Evolutionary conservation across 35 echinoderm and acorn worm genomes (phyloP).

Genomic region (Amphiura filiformis): DNA sequence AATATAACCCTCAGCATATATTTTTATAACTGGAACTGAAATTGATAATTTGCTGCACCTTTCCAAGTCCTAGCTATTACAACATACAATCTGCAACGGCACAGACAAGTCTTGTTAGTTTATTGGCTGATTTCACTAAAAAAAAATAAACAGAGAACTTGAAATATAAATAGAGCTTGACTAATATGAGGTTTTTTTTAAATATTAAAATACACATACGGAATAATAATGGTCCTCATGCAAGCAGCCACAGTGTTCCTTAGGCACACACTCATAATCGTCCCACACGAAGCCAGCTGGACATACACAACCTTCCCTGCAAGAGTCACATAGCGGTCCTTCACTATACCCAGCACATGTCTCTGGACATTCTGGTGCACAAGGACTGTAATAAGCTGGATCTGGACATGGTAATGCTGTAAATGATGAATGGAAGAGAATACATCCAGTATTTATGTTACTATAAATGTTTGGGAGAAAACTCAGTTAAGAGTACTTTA

Average conservation of each 20-base stretch:
- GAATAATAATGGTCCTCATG: constrained; percentile 51
- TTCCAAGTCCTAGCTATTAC: too few relatives aligned
- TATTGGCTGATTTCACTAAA: not conserved
- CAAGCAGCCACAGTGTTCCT: constrained; percentile 64
- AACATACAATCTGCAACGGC: too few relatives aligned
- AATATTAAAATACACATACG: constrained; percentile 21
- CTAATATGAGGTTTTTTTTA: too few relatives aligned
- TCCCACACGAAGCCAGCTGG: constrained; percentile 54
- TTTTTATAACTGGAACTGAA: too few relatives aligned
- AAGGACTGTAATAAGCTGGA: constrained; percentile 13
- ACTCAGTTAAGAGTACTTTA: not conserved
- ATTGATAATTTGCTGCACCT: too few relatives aligned
- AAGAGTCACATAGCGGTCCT: constrained; percentile 30
- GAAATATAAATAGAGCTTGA: not conserved
- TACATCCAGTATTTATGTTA: not conserved
- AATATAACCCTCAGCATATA: too few relatives aligned
- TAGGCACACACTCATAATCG: constrained; percentile 44
- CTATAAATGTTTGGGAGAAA: not conserved
- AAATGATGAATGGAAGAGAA: too few relatives aligned
- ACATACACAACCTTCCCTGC: constrained; percentile 78
- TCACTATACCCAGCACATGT: constrained; percentile 39
- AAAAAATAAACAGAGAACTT: not conserved
- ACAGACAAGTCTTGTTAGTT: not conserved
- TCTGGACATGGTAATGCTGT: constrained; percentile 29
- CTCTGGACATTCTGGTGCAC: constrained; percentile 47